phyloP scores from a whole-genome alignment of 1,140 invertebrate species.

The Chlorops oryzae region DNA sequence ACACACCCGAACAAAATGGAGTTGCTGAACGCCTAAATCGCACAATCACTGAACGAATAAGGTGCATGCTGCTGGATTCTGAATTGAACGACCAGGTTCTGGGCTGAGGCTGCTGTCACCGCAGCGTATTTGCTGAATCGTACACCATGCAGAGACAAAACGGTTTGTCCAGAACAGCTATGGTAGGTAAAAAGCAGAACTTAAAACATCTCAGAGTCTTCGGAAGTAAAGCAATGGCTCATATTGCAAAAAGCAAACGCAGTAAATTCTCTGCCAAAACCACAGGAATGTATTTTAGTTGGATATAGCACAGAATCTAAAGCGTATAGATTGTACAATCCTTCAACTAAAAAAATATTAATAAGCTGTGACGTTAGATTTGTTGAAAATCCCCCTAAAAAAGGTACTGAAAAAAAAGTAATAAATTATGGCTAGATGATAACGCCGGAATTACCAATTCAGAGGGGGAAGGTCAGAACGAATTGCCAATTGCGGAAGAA shows the following conservation, averaged over 20 bases:
- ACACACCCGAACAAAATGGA: constrained; percentile 10
- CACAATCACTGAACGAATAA: constrained; percentile 12
- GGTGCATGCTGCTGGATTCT: constrained; percentile 24
- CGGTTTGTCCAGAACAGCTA: constrained; percentile 17
- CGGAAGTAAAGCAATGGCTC: constrained; percentile 12
- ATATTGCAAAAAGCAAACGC: constrained; percentile 21
- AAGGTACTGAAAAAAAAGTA: constrained; percentile 25
- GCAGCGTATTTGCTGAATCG: constrained; percentile 13
- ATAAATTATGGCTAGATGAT: constrained; percentile 28
- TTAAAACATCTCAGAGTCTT: constrained; percentile 15
- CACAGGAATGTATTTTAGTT: constrained; percentile 28
- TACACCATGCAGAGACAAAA: constrained; percentile 1
- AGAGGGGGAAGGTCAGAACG: not conserved
- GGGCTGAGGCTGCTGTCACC: constrained; percentile 49
- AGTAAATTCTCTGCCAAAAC: constrained; percentile 26
- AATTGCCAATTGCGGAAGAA: not conserved
- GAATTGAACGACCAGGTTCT: constrained; percentile 43
- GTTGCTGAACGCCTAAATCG: constrained; percentile 5
- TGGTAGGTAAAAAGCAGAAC: constrained; percentile 18
- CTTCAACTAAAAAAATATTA: constrained; percentile 23
- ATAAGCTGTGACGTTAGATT: constrained; percentile 32
- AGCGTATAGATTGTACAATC: constrained; percentile 31
- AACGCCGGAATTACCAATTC: not conserved
- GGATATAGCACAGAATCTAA: constrained; percentile 32
- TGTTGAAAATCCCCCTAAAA: constrained; percentile 20